phyloP scores from a whole-genome alignment of 2,888 invertebrate genomes.

The Eurytoma californica region DNA sequence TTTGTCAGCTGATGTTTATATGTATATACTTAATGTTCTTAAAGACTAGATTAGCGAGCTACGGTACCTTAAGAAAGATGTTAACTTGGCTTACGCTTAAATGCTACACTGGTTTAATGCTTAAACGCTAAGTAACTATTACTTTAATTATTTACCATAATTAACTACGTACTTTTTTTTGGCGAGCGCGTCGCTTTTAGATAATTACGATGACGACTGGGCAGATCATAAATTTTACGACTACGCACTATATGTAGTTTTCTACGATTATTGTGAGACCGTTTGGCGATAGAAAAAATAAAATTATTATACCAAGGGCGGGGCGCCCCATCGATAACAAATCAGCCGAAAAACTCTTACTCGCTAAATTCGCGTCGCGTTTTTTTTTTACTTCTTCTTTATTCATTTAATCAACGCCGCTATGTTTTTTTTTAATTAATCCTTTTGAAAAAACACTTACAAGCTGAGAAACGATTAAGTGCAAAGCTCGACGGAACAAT shows the following conservation, averaged over 20 bases:
- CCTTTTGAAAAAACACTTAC: conserved; percentile 30
- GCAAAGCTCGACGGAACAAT: conserved; percentile 46
- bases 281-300: conserved; percentile 57
- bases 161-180: neutral
- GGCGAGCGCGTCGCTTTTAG: conserved; percentile 8
- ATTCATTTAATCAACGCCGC: too few species aligned
- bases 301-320: conserved; percentile 56
- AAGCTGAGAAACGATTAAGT: conserved; percentile 32
- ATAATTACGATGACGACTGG: neutral
- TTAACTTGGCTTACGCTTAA: conserved; percentile 14
- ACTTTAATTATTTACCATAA: neutral
- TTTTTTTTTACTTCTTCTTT: conserved; percentile 2
- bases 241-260: neutral
- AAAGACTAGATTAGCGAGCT: neutral
- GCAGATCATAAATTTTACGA: neutral
- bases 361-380: neutral
- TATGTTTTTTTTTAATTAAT: conserved; percentile 21
- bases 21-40: neutral
- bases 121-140: neutral
- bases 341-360: conserved; percentile 51
- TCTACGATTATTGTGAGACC: conserved; percentile 28
- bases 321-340: conserved; percentile 53
- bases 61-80: conserved; percentile 12
- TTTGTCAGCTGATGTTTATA: conserved; percentile 8
- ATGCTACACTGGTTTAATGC: too few species aligned